phyloP scores from a whole-genome alignment of 2,888 invertebrate species.

The Crematogaster levior region DNA sequence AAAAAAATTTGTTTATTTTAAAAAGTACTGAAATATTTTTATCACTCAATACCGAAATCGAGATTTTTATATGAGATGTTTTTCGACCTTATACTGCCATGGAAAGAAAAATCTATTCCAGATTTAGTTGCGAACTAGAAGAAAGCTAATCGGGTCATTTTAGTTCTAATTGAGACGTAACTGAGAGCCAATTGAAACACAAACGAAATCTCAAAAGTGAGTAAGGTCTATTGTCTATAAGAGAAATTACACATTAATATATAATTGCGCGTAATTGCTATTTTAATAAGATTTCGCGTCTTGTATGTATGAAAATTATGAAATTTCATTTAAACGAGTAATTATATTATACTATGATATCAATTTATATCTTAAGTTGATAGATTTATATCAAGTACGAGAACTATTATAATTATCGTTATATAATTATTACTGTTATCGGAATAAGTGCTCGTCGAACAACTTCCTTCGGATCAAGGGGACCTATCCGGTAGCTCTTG shows the following conservation, averaged over 20 bases:
- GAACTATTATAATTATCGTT: too few relatives aligned
- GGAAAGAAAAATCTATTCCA: not conserved
- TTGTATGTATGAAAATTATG: not conserved
- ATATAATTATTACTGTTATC: not conserved
- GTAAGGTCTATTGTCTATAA: too few relatives aligned
- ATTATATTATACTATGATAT: not conserved
- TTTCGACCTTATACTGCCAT: not conserved
- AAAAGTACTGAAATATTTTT: not conserved
- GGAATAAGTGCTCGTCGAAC: not conserved
- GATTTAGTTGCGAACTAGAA: not conserved
- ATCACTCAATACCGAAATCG: not conserved
- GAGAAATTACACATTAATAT: not conserved
- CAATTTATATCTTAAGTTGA: too few relatives aligned
- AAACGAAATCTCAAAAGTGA: not conserved
- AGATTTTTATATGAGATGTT: not conserved
- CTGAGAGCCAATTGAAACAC: slow-evolving; percentile 19
- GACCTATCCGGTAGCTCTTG: slow-evolving; percentile 62
- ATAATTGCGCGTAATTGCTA: not conserved
- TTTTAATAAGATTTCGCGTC: not conserved
- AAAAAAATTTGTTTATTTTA: not conserved
- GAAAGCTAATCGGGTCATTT: not conserved
- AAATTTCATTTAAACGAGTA: not conserved
- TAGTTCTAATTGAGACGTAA: slow-evolving; percentile 6
- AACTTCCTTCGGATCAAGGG: slow-evolving; percentile 50
- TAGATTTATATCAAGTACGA: not conserved